Evolutionary conservation across 2,797 vertebrate genomes (phyloP), one percentile per base, ranked within the genome.

Genomic region (Ptychobarbus kaznakovi): DNA sequence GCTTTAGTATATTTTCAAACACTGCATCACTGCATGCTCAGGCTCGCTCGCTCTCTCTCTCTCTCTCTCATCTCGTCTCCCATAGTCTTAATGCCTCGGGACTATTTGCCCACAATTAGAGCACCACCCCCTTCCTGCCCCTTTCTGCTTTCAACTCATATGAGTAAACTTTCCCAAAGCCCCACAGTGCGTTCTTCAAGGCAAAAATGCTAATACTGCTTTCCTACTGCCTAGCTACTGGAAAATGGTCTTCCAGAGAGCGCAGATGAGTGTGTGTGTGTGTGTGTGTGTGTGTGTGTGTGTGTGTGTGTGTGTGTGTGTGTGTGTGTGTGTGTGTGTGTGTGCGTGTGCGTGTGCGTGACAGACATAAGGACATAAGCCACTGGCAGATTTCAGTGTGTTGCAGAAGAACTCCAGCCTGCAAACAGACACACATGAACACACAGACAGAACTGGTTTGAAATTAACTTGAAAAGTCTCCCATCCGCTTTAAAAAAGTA

Each of bases 121-220:
- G 82, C 84, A 18, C 86, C 86, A 76, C 89, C 85, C 75, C 74
- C 86, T 87, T 82, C 86, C 82, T n/a, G 85, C 84, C 84, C 85
- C 80, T 86, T 79, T 35, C 68, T 78, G 90, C 89, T 89, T 89
- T 89, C 89, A 89, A 89, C 89, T 91, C 86, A 86, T 87, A 90
- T 81, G 88, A 91, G 90, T 89, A 90, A 91, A 92, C 90, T 91
- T 89, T 88, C 83, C 85, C 85, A 88, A 90, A 91, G 90, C 91
- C 91, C 89, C 90, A 91, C 89, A 89, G 88, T 89, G 87, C 86
- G 86, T 85, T 88, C 86, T 87, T 90, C 88, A 89, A 88, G 86
- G 88, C 84, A 86, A 86, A 90, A 89, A 90, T 90, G 90, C 89
- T 89, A 91, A 88, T 86, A 86, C 82, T 69, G 73, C 80, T 58